These are phyloP conservation scores for Actenoides hombroni DNA, from an alignment of 2,113 vertebrate genomes.

Conservation along the genomic window DNA sequence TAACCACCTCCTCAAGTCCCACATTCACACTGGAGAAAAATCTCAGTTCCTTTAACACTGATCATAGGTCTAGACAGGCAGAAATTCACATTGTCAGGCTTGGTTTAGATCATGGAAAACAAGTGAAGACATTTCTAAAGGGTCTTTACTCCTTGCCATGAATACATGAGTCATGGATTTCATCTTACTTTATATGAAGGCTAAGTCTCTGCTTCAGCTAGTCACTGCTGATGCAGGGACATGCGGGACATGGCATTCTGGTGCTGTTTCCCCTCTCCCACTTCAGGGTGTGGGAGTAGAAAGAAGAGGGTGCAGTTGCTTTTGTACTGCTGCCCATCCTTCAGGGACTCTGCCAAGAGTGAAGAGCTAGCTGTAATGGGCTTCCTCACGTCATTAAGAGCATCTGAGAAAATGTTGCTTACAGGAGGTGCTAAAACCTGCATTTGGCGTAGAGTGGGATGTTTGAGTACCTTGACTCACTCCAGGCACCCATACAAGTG, in stretches of 20 bases:
- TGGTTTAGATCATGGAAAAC: background rate
- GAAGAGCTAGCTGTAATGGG: background rate
- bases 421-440: background rate
- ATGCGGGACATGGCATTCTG: background rate
- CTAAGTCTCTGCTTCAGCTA: background rate
- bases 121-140: background rate
- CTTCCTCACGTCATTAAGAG: background rate
- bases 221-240: background rate
- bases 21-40: background rate
- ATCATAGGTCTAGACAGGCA: background rate
- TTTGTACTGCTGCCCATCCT: background rate
- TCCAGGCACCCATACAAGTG: background rate
- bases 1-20: background rate
- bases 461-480: background rate
- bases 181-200: background rate
- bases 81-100: background rate
- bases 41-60: background rate
- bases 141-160: background rate
- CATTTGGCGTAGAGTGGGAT: background rate
- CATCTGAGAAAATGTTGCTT: background rate
- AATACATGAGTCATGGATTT: slow-evolving; percentile 14
- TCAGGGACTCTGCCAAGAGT: background rate
- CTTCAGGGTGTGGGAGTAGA: background rate
- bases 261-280: background rate
- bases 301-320: background rate